Evolutionary conservation across 2,113 vertebrate genomes (phyloP).

Genomic region (Tinamus guttatus): DNA sequence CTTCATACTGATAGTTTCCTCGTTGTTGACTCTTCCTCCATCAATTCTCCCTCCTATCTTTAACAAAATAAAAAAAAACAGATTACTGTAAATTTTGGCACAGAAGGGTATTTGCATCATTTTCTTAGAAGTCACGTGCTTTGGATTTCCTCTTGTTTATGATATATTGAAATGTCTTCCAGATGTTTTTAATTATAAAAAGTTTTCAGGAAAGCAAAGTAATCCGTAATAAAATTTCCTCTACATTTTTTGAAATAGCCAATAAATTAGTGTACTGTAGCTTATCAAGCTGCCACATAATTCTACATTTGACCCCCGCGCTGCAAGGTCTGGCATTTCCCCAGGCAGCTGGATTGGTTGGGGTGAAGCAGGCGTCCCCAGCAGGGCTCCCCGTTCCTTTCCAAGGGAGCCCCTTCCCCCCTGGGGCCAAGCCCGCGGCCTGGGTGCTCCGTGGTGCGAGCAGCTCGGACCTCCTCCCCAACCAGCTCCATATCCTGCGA

Average conservation of each 20-base stretch:
- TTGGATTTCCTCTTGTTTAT: constrained; percentile 86
- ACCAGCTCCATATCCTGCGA: constrained; percentile 44
- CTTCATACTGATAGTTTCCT: constrained; percentile 26
- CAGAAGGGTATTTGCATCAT: constrained; percentile 77
- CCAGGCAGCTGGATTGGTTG: constrained; percentile 48
- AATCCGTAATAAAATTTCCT: constrained; percentile 82
- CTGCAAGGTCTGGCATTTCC: constrained; percentile 65
- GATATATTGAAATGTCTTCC: constrained; percentile 84
- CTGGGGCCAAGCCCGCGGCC: neutral
- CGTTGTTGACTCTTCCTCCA: constrained; percentile 42
- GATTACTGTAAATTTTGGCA: constrained; percentile 84
- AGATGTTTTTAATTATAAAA: constrained; percentile 86
- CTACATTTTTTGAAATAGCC: constrained; percentile 67
- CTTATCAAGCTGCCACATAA: constrained; percentile 78
- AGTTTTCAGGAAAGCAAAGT: constrained; percentile 77
- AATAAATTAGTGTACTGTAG: constrained; percentile 80
- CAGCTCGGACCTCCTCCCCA: constrained; percentile 39
- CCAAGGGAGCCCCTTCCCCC: constrained; percentile 31
- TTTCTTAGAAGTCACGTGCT: constrained; percentile 85
- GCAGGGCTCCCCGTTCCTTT: constrained; percentile 70
- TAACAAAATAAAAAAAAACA: constrained; percentile 69
- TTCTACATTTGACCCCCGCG: constrained; percentile 62
- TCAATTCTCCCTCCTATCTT: neutral
- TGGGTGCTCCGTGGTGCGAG: constrained; percentile 1
- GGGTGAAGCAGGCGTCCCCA: constrained; percentile 48